Conservation (phyloP, 2,797 vertebrate genomes). For the Diplodus puntazzo region DNA sequence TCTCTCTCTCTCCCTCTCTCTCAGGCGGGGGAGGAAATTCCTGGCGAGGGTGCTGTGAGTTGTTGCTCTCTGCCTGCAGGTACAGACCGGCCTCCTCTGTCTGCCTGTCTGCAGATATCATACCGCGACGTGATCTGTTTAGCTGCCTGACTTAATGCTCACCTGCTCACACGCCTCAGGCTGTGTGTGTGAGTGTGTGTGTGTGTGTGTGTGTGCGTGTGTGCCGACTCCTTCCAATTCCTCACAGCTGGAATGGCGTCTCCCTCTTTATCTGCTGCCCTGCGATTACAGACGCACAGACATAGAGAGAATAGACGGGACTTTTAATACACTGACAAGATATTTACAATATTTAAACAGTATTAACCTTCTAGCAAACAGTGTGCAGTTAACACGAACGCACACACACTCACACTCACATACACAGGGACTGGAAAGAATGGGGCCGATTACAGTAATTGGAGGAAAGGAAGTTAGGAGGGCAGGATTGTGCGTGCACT, state of each 20-base stretch:
- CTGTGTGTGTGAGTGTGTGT: constrained; percentile 37
- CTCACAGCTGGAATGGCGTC: constrained; percentile 76
- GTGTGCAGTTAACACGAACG: neutral
- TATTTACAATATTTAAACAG: constrained; percentile 36
- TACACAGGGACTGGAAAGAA: constrained; percentile 16
- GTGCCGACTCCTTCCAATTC: constrained; percentile 65
- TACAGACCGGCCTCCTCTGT: constrained; percentile 78
- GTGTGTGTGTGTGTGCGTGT: constrained; percentile 31
- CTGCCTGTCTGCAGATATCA: constrained; percentile 83
- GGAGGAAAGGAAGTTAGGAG: constrained; percentile 8
- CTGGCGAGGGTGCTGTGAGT: constrained; percentile 68
- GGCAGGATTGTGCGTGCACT: neutral
- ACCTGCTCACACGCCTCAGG: constrained; percentile 73
- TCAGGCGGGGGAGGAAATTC: constrained; percentile 68
- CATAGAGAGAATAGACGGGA: constrained; percentile 40
- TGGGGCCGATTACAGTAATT: constrained; percentile 35
- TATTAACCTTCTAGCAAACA: constrained; percentile 25
- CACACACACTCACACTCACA: neutral
- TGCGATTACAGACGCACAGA: constrained; percentile 68
- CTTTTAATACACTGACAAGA: constrained; percentile 43
- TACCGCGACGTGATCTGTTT: constrained; percentile 78
- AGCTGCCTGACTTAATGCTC: constrained; percentile 81
- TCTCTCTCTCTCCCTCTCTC: constrained; percentile 7
- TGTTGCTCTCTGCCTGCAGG: constrained; percentile 79
- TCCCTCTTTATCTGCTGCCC: constrained; percentile 67